phyloP scores from a whole-genome alignment of 2,888 invertebrate genomes.

The Mantis religiosa region DNA sequence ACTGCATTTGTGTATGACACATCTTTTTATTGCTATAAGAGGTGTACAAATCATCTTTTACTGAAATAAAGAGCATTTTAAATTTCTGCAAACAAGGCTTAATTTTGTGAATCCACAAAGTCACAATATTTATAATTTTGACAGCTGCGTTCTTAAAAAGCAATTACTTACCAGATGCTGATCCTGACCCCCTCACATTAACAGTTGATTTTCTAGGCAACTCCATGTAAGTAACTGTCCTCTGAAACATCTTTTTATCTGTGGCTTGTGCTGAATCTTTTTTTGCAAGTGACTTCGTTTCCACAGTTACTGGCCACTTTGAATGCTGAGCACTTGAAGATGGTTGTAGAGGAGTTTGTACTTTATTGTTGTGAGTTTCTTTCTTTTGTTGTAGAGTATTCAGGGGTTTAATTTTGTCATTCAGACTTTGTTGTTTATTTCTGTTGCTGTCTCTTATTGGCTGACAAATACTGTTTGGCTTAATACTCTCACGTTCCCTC shows the following conservation, averaged over 20 bases:
- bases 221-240: not conserved
- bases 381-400: not conserved
- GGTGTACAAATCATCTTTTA: no score
- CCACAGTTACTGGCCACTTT: not conserved
- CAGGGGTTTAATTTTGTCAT: not conserved
- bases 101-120: no score
- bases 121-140: no score
- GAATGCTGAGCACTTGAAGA: not conserved
- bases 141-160: not conserved
- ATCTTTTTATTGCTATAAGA: no score
- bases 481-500: not conserved
- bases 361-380: not conserved
- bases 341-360: not conserved
- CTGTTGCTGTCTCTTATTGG: not conserved
- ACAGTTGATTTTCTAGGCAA: not conserved
- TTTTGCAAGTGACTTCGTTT: not conserved
- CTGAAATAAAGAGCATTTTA: no score
- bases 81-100: no score
- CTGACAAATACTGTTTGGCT: not conserved
- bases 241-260: not conserved
- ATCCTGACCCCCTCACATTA: not conserved
- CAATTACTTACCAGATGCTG: not conserved
- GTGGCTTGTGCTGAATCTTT: not conserved
- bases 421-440: not conserved
- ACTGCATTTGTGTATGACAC: no score